A percentile compares a stretch with the other conserved stretches of the same genome.
These are phyloP conservation scores for Enteromius fasciolatus DNA, from an alignment of 2,797 vertebrate genomes.

Conservation along the genomic window DNA sequence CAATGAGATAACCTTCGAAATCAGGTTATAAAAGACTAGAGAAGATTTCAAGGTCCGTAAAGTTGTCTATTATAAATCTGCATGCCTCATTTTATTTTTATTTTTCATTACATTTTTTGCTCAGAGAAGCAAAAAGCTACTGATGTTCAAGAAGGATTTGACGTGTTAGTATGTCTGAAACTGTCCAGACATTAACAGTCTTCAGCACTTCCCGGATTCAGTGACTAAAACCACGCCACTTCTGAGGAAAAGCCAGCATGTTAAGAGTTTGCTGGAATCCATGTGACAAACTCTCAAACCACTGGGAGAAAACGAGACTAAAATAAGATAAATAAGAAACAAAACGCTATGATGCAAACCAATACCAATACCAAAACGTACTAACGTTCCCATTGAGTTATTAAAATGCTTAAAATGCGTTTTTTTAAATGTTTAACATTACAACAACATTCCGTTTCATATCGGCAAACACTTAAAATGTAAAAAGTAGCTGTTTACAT, in stretches of 20 bases:
- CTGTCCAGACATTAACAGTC: conserved; percentile 11
- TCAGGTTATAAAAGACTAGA: background rate
- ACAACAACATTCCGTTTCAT: too few species aligned
- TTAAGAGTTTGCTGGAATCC: background rate
- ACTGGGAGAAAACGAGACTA: background rate
- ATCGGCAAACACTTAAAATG: too few species aligned
- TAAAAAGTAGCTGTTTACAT: too few species aligned
- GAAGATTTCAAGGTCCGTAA: background rate
- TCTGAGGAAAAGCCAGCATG: background rate
- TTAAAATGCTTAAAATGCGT: background rate
- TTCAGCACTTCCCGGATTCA: background rate
- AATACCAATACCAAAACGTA: too few species aligned
- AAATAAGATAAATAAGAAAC: too few species aligned
- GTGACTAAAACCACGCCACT: background rate
- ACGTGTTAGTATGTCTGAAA: background rate
- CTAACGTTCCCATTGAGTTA: background rate
- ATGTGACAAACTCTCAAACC: background rate
- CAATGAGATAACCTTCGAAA: background rate
- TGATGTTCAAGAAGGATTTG: background rate
- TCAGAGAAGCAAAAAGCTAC: background rate
- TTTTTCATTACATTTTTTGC: background rate
- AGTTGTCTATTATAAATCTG: background rate
- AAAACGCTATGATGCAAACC: background rate
- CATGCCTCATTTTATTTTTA: too few species aligned
- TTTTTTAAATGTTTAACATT: background rate